These are phyloP conservation scores for Catocala nupta DNA, from an alignment of 2,888 invertebrate genomes.

Conservation along the genomic window DNA sequence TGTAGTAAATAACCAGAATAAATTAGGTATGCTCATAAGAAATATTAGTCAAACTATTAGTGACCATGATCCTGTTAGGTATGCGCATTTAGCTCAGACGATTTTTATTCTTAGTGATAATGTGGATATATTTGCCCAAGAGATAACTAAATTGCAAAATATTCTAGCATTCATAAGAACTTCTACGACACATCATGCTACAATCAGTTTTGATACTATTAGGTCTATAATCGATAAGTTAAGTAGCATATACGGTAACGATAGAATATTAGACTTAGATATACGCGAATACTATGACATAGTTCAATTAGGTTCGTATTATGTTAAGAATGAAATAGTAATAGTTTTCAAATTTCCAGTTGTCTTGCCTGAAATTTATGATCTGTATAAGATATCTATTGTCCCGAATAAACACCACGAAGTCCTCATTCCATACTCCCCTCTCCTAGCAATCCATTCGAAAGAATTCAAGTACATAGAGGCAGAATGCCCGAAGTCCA, in stretches of 20 bases:
- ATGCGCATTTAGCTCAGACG: neutral
- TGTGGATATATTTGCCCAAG: neutral
- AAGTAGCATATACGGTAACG: neutral
- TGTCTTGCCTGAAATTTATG: neutral
- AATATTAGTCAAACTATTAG: neutral
- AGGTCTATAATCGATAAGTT: neutral
- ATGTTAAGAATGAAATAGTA: neutral
- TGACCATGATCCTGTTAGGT: neutral
- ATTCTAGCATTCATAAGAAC: neutral
- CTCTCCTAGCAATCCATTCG: neutral
- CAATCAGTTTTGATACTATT: neutral
- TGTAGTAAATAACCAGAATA: neutral
- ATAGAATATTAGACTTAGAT: conserved; percentile 1
- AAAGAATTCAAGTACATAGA: neutral
- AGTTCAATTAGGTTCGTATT: conserved; percentile 2
- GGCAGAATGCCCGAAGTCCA: conserved; percentile 10
- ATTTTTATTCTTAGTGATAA: conserved; percentile 1
- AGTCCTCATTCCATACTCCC: neutral
- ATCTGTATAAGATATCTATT: neutral
- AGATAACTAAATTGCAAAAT: neutral
- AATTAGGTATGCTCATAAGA: conserved; percentile 1
- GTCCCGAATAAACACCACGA: neutral
- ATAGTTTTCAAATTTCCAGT: conserved; percentile 4
- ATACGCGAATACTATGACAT: conserved; percentile 1
- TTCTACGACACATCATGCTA: neutral